Conservation (phyloP, 2,113 vertebrate genomes). For the Paradisaea rubra region DNA sequence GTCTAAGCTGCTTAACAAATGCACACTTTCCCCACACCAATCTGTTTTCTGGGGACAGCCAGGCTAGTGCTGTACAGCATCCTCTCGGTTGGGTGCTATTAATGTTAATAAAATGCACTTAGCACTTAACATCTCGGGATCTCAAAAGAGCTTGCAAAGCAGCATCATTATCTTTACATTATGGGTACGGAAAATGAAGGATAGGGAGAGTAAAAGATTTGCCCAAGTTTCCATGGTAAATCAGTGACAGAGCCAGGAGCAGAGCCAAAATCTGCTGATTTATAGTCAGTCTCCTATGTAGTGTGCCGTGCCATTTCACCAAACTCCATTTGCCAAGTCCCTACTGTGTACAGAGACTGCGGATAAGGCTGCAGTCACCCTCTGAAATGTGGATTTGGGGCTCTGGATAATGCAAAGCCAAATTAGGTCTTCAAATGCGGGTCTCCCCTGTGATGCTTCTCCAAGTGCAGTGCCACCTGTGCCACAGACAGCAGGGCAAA, state of each 20-base stretch:
- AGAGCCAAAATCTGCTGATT: constrained; percentile 58
- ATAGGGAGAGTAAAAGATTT: constrained; percentile 46
- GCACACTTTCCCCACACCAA: constrained; percentile 48
- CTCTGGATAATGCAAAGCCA: not conserved
- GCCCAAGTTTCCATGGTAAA: constrained; percentile 62
- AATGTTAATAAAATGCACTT: constrained; percentile 62
- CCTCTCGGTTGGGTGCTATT: constrained; percentile 50
- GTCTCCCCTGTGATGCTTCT: not conserved
- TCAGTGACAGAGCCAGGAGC: constrained; percentile 52
- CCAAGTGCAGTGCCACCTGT: not conserved
- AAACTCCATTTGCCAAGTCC: constrained; percentile 53
- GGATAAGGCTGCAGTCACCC: not conserved
- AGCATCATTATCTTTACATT: constrained; percentile 64
- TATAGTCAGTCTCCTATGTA: constrained; percentile 31
- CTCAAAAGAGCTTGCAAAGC: constrained; percentile 55
- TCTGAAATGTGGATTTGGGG: not conserved
- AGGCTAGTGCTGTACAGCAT: constrained; percentile 13
- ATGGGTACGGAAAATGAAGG: constrained; percentile 16
- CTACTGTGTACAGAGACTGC: constrained; percentile 7
- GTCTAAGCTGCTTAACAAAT: constrained; percentile 55
- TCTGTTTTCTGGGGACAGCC: constrained; percentile 51
- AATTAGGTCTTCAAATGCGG: not conserved
- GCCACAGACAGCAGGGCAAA: not conserved
- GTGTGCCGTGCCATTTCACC: constrained; percentile 41
- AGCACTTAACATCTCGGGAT: constrained; percentile 54